phyloP scores from a whole-genome alignment of 2,888 invertebrate genomes.

The Teinopalpus imperialis region DNA sequence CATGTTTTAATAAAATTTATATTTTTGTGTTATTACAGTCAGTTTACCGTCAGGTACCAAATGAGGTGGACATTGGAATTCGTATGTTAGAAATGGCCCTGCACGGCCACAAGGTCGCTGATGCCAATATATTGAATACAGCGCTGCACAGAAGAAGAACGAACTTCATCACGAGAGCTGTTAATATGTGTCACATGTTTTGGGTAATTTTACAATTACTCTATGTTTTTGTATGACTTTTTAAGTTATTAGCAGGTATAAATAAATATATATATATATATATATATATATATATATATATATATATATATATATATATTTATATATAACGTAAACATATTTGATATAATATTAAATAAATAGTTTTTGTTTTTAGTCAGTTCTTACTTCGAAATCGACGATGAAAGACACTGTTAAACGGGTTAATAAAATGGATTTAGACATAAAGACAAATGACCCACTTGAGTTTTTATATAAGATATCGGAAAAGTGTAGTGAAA shows the following conservation, averaged over 20 bases:
- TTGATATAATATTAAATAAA: too few species aligned
- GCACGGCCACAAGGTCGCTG: constrained; percentile 83
- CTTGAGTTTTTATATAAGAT: constrained; percentile 53
- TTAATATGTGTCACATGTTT: constrained; percentile 40
- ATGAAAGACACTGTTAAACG: constrained; percentile 49
- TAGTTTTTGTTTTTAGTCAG: constrained; percentile 53
- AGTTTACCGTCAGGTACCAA: constrained; percentile 58
- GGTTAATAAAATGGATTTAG: constrained; percentile 51
- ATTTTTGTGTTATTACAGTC: too few species aligned
- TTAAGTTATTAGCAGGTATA: too few species aligned
- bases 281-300: too few species aligned
- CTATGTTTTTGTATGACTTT: background rate
- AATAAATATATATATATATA: too few species aligned
- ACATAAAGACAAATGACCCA: constrained; percentile 40
- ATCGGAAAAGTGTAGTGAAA: constrained; percentile 31
- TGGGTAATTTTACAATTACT: constrained; percentile 39
- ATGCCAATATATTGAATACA: constrained; percentile 70
- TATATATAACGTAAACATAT: too few species aligned
- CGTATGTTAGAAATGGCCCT: constrained; percentile 83
- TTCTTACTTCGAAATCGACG: constrained; percentile 45
- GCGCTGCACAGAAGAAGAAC: constrained; percentile 67
- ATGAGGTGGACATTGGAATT: constrained; percentile 65
- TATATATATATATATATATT: too few species aligned
- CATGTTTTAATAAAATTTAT: too few species aligned
- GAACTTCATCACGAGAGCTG: constrained; percentile 34